Evolutionary conservation across 2,888 invertebrate species (phyloP).

Genomic region (Rotaria sp.): DNA sequence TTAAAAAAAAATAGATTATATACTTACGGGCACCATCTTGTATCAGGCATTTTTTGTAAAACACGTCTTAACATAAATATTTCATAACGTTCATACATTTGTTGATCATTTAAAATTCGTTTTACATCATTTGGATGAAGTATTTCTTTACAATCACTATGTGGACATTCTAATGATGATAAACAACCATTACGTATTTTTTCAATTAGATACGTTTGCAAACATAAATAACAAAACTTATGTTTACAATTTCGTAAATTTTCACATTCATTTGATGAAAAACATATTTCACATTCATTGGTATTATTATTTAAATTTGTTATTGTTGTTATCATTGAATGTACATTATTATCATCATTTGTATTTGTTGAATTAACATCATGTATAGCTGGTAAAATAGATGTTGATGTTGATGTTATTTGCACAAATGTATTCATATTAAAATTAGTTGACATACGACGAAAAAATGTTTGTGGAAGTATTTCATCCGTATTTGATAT

Average conservation of each 20-base stretch:
- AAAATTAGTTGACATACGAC: conserved; percentile 3
- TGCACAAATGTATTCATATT: not conserved
- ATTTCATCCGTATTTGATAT: not conserved
- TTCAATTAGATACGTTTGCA: conserved; percentile 79
- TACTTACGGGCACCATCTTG: conserved; percentile 1
- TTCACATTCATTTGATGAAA: not conserved
- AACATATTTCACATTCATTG: conserved; percentile 30
- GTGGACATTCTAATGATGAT: conserved; percentile 12
- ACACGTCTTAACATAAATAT: conserved; percentile 86
- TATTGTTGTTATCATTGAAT: not conserved
- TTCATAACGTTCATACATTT: conserved; percentile 79
- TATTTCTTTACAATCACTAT: not conserved
- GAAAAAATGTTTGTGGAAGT: not conserved
- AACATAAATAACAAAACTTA: conserved; percentile 76
- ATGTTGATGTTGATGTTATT: not conserved
- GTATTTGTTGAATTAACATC: not conserved
- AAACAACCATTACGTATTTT: conserved; percentile 64
- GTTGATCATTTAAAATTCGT: conserved; percentile 59
- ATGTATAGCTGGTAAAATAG: conserved; percentile 1
- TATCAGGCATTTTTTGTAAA: conserved; percentile 76
- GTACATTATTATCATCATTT: not conserved
- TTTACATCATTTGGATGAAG: conserved; percentile 23
- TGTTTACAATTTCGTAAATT: conserved; percentile 63
- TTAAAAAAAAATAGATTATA: not conserved
- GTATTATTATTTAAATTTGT: not conserved